A percentile compares a stretch with the other conserved stretches of the same genome.
phyloP scores from a whole-genome alignment of 2,888 invertebrate species.

The Encarsia formosa region DNA sequence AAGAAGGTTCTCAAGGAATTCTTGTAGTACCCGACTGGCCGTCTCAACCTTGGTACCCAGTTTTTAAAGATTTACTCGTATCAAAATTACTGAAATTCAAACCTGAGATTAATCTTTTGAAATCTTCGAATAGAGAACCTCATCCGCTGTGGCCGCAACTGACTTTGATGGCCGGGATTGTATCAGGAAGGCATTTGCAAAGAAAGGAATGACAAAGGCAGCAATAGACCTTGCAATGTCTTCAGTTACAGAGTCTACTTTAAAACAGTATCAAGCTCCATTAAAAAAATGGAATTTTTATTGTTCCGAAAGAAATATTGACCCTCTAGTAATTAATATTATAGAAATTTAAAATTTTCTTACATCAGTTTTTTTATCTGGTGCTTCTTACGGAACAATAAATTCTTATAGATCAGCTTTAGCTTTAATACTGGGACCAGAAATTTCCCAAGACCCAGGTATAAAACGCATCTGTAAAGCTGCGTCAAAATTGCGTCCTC shows the following conservation, averaged over 20 bases:
- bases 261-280: not conserved
- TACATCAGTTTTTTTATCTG: not conserved
- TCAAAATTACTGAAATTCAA: not conserved
- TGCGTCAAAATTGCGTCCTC: constrained; percentile 11
- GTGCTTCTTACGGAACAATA: not conserved
- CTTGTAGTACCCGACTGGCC: constrained; percentile 2
- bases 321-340: not conserved
- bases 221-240: not conserved
- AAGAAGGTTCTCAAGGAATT: not conserved
- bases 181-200: not conserved
- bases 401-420: constrained; percentile 5
- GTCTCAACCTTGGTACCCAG: constrained; percentile 23
- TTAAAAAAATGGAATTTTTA: not conserved
- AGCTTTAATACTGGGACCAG: not conserved
- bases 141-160: not conserved
- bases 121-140: not conserved
- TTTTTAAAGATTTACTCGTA: not conserved
- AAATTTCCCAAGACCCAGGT: not conserved
- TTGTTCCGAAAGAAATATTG: not conserved
- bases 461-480: constrained; percentile 17
- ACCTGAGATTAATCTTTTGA: not conserved
- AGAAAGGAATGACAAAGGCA: not conserved
- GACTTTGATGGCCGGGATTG: not conserved
- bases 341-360: constrained; percentile 2
- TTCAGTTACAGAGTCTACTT: not conserved